Evolutionary conservation across 2,797 vertebrate species (phyloP).

Genomic region (Capromys pilorides): DNA sequence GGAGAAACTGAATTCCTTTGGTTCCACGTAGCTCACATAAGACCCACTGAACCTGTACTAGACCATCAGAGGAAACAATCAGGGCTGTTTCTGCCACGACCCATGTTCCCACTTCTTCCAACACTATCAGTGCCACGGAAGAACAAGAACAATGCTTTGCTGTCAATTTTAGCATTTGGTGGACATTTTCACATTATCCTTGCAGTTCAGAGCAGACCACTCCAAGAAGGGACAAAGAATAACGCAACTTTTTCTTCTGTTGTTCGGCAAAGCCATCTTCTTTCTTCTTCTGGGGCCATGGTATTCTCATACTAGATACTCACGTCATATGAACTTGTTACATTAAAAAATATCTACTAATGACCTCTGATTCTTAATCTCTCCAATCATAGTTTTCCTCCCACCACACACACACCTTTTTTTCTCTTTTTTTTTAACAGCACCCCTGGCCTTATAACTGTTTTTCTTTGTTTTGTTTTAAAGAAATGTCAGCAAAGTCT

Average conservation of each 20-base stretch:
- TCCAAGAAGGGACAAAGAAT: neutral
- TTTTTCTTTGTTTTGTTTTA: constrained; percentile 62
- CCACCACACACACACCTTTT: neutral
- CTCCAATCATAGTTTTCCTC: neutral
- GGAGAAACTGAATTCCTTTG: neutral
- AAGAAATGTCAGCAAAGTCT: constrained; percentile 83
- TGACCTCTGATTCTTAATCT: constrained; percentile 20
- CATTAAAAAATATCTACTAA: neutral
- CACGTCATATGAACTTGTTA: neutral
- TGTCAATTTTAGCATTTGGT: neutral
- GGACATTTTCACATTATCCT: neutral
- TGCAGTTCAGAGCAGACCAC: neutral
- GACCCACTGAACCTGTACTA: neutral
- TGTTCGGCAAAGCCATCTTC: neutral
- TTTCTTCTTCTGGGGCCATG: constrained; percentile 3
- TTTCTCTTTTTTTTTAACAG: constrained; percentile 53
- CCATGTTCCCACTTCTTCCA: neutral
- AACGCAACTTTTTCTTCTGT: neutral
- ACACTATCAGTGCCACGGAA: neutral
- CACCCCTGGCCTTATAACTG: constrained; percentile 73
- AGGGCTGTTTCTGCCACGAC: neutral
- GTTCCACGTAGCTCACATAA: neutral
- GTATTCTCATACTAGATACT: constrained; percentile 17
- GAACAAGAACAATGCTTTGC: constrained; percentile 18
- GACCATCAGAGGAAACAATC: neutral